phyloP scores from a whole-genome alignment of 2,888 invertebrate genomes.

The Mechanitis messenoides region DNA sequence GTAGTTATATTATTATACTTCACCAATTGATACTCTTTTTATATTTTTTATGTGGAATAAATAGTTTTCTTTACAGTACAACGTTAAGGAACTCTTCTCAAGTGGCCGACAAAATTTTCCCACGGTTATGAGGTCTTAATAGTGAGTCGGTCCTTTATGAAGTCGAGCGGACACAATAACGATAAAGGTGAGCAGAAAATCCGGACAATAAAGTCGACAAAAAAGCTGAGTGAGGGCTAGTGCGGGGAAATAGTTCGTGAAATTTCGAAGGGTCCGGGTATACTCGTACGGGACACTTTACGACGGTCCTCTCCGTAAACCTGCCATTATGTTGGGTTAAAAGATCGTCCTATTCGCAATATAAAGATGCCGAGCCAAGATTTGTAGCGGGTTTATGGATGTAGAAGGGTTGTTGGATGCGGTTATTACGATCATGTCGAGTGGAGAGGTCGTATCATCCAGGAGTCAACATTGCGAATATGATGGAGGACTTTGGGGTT shows the following conservation, averaged over 20 bases:
- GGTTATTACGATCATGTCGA: constrained; percentile 73
- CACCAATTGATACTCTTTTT: background rate
- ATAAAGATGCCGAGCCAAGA: constrained; percentile 75
- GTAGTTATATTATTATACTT: background rate
- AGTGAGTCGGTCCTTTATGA: constrained; percentile 71
- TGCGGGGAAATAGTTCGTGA: constrained; percentile 75
- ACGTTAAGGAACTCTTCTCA: constrained; percentile 16
- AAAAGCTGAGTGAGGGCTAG: constrained; percentile 72
- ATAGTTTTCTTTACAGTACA: constrained; percentile 6
- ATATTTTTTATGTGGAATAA: background rate
- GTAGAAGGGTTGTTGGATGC: constrained; percentile 72
- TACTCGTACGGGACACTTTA: constrained; percentile 67
- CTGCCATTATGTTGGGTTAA: constrained; percentile 75
- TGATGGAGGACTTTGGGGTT: constrained; percentile 61
- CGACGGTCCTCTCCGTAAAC: constrained; percentile 73
- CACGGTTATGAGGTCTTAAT: constrained; percentile 76
- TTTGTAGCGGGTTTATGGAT: constrained; percentile 72
- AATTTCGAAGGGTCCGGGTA: constrained; percentile 66
- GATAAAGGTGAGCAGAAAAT: constrained; percentile 75
- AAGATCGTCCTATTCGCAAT: constrained; percentile 69
- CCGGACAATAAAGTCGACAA: constrained; percentile 74
- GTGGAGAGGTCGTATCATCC: constrained; percentile 69
- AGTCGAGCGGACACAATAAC: constrained; percentile 74
- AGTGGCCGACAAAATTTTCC: constrained; percentile 47
- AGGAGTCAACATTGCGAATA: constrained; percentile 70